A percentile compares a stretch with the other conserved stretches of the same genome.
These are phyloP conservation scores for Ictalurus punctatus DNA, from an alignment of 2,113 vertebrate genomes.

Conservation along the genomic window DNA sequence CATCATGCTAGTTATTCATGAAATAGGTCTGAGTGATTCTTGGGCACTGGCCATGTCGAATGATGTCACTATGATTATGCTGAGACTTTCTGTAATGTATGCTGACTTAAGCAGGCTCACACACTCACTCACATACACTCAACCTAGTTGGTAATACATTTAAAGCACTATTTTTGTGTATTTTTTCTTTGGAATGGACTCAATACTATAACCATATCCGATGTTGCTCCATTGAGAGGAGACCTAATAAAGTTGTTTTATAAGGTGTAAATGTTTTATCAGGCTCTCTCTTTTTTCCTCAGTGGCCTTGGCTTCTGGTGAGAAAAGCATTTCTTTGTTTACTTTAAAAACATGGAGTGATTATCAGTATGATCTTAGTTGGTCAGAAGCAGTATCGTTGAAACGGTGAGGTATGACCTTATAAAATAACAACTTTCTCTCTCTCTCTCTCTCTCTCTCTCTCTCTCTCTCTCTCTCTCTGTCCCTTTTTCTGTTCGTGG, in stretches of 20 bases:
- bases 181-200: slow-evolving; percentile 17
- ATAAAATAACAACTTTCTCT: slow-evolving; percentile 28
- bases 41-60: slow-evolving; percentile 52
- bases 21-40: slow-evolving; percentile 50
- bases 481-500: slow-evolving; percentile 23
- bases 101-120: slow-evolving; percentile 56
- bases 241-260: slow-evolving; percentile 23
- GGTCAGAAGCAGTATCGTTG: neutral
- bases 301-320: neutral
- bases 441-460: neutral
- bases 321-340: neutral
- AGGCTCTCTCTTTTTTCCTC: neutral
- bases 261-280: slow-evolving; percentile 38
- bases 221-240: neutral
- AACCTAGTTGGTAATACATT: slow-evolving; percentile 37
- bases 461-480: neutral
- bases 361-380: slow-evolving; percentile 27
- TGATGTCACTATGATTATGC: slow-evolving; percentile 61
- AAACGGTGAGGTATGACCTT: slow-evolving; percentile 24
- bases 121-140: slow-evolving; percentile 36
- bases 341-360: slow-evolving; percentile 22
- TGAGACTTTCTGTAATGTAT: slow-evolving; percentile 58
- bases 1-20: slow-evolving; percentile 47
- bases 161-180: slow-evolving; percentile 30
- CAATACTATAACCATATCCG: neutral